These are phyloP conservation scores for Rallus crepitans DNA, from an alignment of 2,797 vertebrate species.

Conservation along the genomic window DNA sequence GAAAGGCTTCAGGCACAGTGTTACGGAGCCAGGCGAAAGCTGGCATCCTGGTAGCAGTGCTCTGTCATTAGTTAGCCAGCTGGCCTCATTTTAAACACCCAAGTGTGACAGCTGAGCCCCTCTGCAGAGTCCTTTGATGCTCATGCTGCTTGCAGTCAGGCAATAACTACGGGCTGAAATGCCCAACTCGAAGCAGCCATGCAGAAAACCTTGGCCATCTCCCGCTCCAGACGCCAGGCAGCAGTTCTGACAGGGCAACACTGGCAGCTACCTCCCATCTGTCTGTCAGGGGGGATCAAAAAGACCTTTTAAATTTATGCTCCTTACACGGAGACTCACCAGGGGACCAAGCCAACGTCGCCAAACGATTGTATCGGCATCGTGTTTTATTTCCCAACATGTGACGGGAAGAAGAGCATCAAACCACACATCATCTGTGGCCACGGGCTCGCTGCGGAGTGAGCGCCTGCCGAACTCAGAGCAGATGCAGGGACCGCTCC, in stretches of 20 bases:
- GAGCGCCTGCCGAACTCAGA: neutral
- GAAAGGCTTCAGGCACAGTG: neutral
- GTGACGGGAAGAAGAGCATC: neutral
- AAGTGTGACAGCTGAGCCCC: neutral
- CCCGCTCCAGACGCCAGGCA: fast-evolving
- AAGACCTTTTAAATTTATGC: neutral
- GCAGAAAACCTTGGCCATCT: neutral
- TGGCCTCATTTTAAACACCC: neutral
- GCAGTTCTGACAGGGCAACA: neutral
- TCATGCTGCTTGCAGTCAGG: neutral
- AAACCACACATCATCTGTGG: neutral
- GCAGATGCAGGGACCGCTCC: fast-evolving
- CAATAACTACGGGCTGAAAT: neutral
- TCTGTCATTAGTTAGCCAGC: neutral
- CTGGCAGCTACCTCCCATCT: neutral
- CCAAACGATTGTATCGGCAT: neutral
- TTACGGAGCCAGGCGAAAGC: neutral
- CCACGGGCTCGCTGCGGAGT: fast-evolving
- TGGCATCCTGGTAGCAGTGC: neutral
- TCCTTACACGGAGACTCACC: neutral
- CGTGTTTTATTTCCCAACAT: neutral
- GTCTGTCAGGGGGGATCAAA: neutral
- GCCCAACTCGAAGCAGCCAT: neutral
- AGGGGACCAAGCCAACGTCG: neutral
- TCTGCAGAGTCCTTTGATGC: neutral